Evolutionary conservation across 2,888 invertebrate species (phyloP), one percentile per base, ranked within the genome.

Genomic region (Eucriotettix oculatus): DNA sequence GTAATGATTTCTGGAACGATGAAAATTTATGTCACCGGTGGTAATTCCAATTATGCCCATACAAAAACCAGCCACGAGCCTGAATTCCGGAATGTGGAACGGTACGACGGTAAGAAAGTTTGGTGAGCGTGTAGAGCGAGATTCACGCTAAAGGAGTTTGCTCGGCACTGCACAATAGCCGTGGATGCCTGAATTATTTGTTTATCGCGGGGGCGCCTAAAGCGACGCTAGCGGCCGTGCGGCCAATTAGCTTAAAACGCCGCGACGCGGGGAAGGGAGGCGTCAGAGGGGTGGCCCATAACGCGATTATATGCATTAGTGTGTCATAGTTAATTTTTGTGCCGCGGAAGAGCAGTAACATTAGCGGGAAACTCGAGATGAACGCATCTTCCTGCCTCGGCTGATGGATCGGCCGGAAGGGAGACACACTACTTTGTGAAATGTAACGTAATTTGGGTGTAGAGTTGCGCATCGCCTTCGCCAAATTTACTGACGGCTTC

Each of bases 231-330:
- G 52, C 42, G 54, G 44, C 54, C 53, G 29, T 41, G 54, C 48
- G 59, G 48, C 60, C 64, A 64, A 64, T 64, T 62, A 64, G 60
- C 60, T 62, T 64, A 64, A 61, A 62, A 62, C 62, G 62, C 48
- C 56, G 59, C 62, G 61, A 62, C 60, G 62, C 62, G 54, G 59
- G 58, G 17, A 41, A 44, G 29, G 40, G 66, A 60, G 63, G 62
- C 63, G 62, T 61, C 60, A 60, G 62, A 62, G 59, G 60, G 60
- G 62, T 62, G 11, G 58, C 48, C 60, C 53, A 54, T 69, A 70
- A 71, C 69, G 66, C 68, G 70, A 70, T 71, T 71, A 71, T 67
- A 68, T 69, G 69, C 71, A 71, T 71, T 71, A 70, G 68, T 66
- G 68, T 69, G 70, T 70, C 70, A 70, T 66, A 67, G 68, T 68